Base-by-base conservation (phyloP, 2,888 invertebrate genomes). In the Homarus gammarus region DNA sequence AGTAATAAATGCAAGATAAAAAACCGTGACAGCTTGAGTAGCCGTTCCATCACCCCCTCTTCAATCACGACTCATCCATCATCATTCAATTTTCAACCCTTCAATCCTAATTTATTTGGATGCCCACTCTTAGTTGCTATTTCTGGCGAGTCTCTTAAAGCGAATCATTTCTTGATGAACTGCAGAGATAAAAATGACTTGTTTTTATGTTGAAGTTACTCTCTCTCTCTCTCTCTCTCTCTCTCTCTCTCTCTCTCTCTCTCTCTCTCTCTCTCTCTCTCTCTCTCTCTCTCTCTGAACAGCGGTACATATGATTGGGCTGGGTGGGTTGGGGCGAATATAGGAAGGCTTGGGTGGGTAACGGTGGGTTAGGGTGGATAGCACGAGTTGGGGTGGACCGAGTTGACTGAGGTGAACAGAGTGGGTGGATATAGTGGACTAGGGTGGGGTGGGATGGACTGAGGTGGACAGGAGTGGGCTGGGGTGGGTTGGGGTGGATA, bases 31-130 rank as follows among this genome's bases (percentile, higher is more conserved):
- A 83, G 70, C 38, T 83, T 83, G 83, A 83, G 83, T 83, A 83
- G 68, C 68, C 83, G 68, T 33, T 83, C 83, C 68, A 83, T 83
- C 83, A 83, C 31, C 83, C 44, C 49, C 83, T 83, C 83, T 22
- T 83, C 83, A 83, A 83, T 70, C 83, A 83, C 70, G 6, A 27
- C 70, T 44, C 83, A 68, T 83, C 68, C 83, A 83, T 83, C 83
- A 83, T 83, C 83, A 83, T 83, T 83, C 83, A 83, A 83, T 83
- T 83, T 83, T 83, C 83, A 68, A 44, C 68, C 83, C 83, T 83
- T 83, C 83, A 44, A 70, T 70, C 68, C 83, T 83, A 70, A 83
- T 83, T 83, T 83, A 83, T 70, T 83, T 70, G 40, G 70, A 70
- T 70, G 83, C 44, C 44, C 68, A 5, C 36, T 44, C 38, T 5